A percentile compares a stretch with the other conserved stretches of the same genome.
phyloP scores from a whole-genome alignment of 2,797 vertebrate species.

The Squalus acanthias region DNA sequence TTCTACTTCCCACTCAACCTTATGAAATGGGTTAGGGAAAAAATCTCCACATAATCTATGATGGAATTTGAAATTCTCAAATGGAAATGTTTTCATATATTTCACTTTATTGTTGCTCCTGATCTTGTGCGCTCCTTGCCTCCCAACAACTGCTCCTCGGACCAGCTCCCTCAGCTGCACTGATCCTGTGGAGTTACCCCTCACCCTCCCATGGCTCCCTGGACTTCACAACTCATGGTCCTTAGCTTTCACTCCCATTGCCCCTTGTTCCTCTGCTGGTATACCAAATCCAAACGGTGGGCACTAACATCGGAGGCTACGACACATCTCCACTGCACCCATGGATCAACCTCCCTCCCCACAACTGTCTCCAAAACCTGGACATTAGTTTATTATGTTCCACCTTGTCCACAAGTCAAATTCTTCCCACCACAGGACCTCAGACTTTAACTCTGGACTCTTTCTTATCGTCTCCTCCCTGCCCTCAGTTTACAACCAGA shows the following conservation, averaged over 20 bases:
- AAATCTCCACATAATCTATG: not conserved
- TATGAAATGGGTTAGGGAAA: not conserved
- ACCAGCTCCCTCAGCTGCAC: not conserved
- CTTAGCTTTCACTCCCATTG: not conserved
- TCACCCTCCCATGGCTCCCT: not conserved
- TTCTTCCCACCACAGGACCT: too few relatives aligned
- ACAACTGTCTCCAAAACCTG: too few relatives aligned
- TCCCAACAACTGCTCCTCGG: not conserved
- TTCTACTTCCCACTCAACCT: too few relatives aligned
- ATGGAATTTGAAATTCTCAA: not conserved
- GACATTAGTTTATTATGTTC: too few relatives aligned
- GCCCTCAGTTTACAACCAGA: too few relatives aligned
- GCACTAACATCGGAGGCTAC: not conserved
- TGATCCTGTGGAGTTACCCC: not conserved
- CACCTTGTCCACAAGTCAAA: too few relatives aligned
- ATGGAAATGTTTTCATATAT: not conserved
- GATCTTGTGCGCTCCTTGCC: not conserved
- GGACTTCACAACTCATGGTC: not conserved
- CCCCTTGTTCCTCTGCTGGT: not conserved
- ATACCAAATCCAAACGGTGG: not conserved
- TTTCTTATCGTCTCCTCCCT: too few relatives aligned
- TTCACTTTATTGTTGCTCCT: not conserved
- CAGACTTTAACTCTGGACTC: too few relatives aligned
- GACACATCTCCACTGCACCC: too few relatives aligned
- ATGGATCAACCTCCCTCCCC: too few relatives aligned